A percentile compares a stretch with the other conserved stretches of the same genome.
phyloP scores from a whole-genome alignment of 2,888 invertebrate genomes.

The Andrena bicolor region DNA sequence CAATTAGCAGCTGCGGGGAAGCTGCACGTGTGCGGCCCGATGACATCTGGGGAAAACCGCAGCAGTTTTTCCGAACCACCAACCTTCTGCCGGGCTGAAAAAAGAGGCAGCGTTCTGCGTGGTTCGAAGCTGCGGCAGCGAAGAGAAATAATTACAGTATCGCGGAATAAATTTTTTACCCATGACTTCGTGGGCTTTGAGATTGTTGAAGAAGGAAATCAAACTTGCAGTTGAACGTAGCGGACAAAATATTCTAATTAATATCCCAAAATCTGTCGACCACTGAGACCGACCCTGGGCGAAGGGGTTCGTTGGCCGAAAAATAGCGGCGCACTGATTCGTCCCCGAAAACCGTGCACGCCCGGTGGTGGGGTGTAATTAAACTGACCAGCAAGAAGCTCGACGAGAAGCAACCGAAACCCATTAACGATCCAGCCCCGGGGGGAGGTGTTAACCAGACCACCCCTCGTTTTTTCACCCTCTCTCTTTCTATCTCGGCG shows the following conservation, averaged over 20 bases:
- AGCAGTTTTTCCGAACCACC: constrained; percentile 38
- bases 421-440: constrained; percentile 20
- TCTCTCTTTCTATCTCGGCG: background rate
- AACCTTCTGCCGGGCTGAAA: background rate
- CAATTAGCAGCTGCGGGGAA: constrained; percentile 50
- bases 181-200: background rate
- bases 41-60: constrained; percentile 43
- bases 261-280: too few relatives aligned
- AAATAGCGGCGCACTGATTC: background rate
- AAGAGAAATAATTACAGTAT: background rate
- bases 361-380: constrained; percentile 18
- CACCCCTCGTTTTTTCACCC: background rate
- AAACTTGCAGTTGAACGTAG: background rate
- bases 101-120: background rate
- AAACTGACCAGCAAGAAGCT: constrained; percentile 32
- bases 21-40: constrained; percentile 16
- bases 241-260: background rate
- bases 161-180: background rate
- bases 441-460: constrained; percentile 9
- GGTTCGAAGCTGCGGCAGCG: background rate
- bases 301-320: background rate
- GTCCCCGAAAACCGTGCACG: constrained; percentile 4
- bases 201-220: background rate
- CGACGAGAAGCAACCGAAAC: constrained; percentile 18
- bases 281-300: background rate